These are phyloP conservation scores for Oncopeltus fasciatus DNA, from an alignment of 1,140 invertebrate species.

Conservation along the genomic window DNA sequence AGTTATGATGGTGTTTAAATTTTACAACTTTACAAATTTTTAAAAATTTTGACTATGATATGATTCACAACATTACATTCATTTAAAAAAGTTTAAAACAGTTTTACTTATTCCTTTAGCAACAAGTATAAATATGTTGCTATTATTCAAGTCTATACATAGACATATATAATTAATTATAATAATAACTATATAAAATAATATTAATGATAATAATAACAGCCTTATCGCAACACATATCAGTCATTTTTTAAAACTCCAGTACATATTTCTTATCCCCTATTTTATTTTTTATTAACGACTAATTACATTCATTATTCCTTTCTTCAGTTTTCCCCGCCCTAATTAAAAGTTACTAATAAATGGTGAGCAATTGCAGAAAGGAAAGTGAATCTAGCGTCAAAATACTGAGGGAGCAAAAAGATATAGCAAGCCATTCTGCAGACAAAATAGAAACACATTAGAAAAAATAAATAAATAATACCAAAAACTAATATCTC, in stretches of 20 bases:
- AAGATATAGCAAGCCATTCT: background rate
- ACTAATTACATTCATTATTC: background rate
- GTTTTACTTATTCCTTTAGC: background rate
- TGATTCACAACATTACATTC: background rate
- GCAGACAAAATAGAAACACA: no score
- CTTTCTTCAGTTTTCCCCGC: background rate
- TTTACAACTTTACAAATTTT: background rate
- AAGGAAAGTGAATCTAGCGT: background rate
- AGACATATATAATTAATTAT: background rate
- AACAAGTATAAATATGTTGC: background rate
- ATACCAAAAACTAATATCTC: no score
- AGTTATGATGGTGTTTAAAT: background rate
- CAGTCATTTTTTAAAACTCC: background rate
- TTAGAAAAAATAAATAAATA: no score
- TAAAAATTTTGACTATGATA: background rate
- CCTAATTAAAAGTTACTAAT: no score
- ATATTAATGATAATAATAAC: background rate
- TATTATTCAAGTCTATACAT: background rate
- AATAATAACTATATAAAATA: background rate
- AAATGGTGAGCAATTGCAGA: background rate
- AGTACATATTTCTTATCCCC: background rate
- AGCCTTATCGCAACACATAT: conserved; percentile 2
- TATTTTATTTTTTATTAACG: background rate
- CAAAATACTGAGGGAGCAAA: background rate
- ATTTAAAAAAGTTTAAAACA: background rate